Evolutionary conservation across 2,797 vertebrate genomes (phyloP), one percentile per base, ranked within the genome.

Genomic region (Sebastes elongatus): DNA sequence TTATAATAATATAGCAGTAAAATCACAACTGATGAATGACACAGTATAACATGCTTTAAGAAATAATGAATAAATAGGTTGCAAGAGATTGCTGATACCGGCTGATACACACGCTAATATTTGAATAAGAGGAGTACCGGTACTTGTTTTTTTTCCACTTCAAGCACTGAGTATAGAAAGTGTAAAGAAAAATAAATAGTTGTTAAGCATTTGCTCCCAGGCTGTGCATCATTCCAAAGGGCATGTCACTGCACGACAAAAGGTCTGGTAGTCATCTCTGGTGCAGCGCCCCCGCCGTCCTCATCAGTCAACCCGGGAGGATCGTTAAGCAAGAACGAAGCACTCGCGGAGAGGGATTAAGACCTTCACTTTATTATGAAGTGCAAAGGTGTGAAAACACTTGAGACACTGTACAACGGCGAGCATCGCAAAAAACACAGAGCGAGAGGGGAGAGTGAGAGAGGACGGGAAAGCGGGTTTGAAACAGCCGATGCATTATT

Each of bases 351-450:
- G 82, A 80, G 82, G 61, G 81, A 88, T 89, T 83, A 76, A 83
- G 91, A 93, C 89, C 86, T 86, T 82, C 76, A 74, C 90, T 93
- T 93, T 90, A 94, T 94, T 94, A 93, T 89, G 79, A 89, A 91
- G 92, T 86, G 92, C 87, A 93, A 93, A 92, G 89, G 92, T 93
- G 90, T 81, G 81, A 91, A 93, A 94, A 89, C 92, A 92, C 87
- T 94, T 57, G 86, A 88, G 91, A 92, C 83, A 71, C 65, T 35
- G 78, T 77, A 82, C 27, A 33, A 18, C 8, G 56, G 65, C 10
- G 56, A 84, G 89, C 84, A 83, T 83, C 49, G 57, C 89, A 90
- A 92, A 89, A 90, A 92, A 89, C 86, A 91, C 56, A 0, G 49
- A 70, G 81, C 3, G 28, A 78, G 55, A 56, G 66, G 57, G 71